A percentile compares a stretch with the other conserved stretches of the same genome.
Evolutionary conservation across 2,113 vertebrate species (phyloP).

Genomic region (Grammomys dolichurus): DNA sequence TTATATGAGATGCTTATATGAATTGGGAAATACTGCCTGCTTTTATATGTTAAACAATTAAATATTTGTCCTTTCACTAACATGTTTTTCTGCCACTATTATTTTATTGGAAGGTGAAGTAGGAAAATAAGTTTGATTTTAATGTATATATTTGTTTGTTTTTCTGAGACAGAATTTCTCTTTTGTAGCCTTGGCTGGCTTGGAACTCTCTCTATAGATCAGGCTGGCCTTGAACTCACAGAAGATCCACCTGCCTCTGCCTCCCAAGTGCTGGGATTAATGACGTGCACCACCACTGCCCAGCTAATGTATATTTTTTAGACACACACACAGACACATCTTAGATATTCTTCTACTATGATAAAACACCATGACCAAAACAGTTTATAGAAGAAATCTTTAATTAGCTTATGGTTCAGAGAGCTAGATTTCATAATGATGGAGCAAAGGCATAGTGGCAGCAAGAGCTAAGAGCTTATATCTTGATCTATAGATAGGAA

Average conservation of each 20-base stretch:
- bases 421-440: neutral
- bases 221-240: neutral
- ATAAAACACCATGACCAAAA: neutral
- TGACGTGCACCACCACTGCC: neutral
- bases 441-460: neutral
- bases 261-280: neutral
- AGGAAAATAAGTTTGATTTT: constrained; percentile 20
- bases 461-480: neutral
- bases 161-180: neutral
- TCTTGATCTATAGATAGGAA: neutral
- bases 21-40: constrained; percentile 26
- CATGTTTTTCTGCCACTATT: neutral
- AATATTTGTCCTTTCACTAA: neutral
- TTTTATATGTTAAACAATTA: constrained; percentile 54
- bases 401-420: neutral
- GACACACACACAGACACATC: neutral
- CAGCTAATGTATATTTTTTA: neutral
- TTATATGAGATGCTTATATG: neutral
- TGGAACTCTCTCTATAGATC: neutral
- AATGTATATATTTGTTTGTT: neutral
- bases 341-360: neutral
- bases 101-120: constrained; percentile 1
- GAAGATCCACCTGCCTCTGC: neutral
- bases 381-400: neutral
- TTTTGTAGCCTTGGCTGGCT: neutral